Evolutionary conservation across 2,888 invertebrate genomes (phyloP), one percentile per base, ranked within the genome.

Genomic region (Chorisops tibialis): DNA sequence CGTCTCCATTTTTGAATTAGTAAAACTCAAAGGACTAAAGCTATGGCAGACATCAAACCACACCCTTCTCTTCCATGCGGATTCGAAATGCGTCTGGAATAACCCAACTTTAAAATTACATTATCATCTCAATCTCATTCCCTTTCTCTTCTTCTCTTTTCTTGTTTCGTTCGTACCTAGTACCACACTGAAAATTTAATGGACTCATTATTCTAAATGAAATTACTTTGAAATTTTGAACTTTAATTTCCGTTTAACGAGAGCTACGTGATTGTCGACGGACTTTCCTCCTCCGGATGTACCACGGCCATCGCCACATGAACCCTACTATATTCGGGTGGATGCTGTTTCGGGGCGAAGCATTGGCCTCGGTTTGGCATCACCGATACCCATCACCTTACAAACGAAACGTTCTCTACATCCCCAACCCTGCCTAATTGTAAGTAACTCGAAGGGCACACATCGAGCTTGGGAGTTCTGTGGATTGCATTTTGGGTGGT

Each of bases 221-320:
- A 52, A 54, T 43, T 43, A 43, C 54, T 54, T 41, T 16, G 41
- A 43, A 54, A 54, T 39, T 54, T 41, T 54, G 18, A 54, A 54
- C 54, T 54, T 54, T 43, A 43, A 54, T 54, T 54, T 54, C 43
- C 54, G 39, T 54, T 54, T 54, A 30, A 12, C 37, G 14, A 9
- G 38, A 38, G 38, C 19, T 52, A 19, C 37, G 11, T 21, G 37
- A 30, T 30, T 9, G 30, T 30, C 30, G 30, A 7, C 30, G 30
- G 5, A 7, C 30, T 7, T 30, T 9, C 30, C 9, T 30, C 30
- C 30, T 30, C 30, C 30, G 30, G 30, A 30, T 30, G 30, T 30
- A 30, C 30, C 9, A 30, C 30, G n/a, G n/a, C n/a, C n/a, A n/a
- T n/a, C n/a, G n/a, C n/a, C n/a, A n/a, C n/a, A 30, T 30, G 30